phyloP scores from a whole-genome alignment of 2,888 invertebrate genomes.

The Ectropis crepuscularia region DNA sequence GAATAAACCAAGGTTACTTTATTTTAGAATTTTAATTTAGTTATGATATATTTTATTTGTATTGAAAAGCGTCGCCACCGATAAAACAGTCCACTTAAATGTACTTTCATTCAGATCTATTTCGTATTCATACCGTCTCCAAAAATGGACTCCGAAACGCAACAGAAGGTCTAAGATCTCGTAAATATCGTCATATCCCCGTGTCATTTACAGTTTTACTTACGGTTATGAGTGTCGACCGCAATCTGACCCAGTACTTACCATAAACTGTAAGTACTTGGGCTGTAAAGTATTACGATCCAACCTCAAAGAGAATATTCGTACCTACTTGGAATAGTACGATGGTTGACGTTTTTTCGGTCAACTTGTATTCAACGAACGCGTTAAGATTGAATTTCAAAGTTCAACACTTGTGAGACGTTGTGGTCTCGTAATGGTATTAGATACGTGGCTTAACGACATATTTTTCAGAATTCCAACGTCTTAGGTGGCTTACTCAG shows the following conservation, averaged over 20 bases:
- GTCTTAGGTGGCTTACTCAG: too few species aligned
- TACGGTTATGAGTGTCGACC: slow-evolving; percentile 28
- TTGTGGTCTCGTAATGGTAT: too few species aligned
- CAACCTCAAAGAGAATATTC: slow-evolving; percentile 16
- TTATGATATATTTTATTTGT: too few species aligned
- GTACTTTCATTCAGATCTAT: not conserved
- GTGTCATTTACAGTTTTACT: slow-evolving; percentile 30
- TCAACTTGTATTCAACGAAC: not conserved
- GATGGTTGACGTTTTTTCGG: not conserved
- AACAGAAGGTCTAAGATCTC: slow-evolving; percentile 17
- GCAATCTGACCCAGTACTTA: slow-evolving; percentile 31
- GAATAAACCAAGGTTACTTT: too few species aligned
- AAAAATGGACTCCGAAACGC: slow-evolving; percentile 10
- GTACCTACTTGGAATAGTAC: not conserved
- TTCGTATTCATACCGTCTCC: slow-evolving; percentile 4
- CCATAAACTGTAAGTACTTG: slow-evolving; percentile 24
- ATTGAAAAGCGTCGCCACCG: too few species aligned
- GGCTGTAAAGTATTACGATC: slow-evolving; percentile 26
- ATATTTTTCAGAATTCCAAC: too few species aligned
- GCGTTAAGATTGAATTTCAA: not conserved
- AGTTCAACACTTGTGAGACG: not conserved
- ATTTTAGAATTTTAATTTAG: too few species aligned
- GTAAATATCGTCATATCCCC: slow-evolving; percentile 20
- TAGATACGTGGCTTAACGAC: too few species aligned
- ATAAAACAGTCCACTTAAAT: too few species aligned